Evolutionary conservation across 2,888 invertebrate species (phyloP).

Genomic region (Polymixis lichenea): DNA sequence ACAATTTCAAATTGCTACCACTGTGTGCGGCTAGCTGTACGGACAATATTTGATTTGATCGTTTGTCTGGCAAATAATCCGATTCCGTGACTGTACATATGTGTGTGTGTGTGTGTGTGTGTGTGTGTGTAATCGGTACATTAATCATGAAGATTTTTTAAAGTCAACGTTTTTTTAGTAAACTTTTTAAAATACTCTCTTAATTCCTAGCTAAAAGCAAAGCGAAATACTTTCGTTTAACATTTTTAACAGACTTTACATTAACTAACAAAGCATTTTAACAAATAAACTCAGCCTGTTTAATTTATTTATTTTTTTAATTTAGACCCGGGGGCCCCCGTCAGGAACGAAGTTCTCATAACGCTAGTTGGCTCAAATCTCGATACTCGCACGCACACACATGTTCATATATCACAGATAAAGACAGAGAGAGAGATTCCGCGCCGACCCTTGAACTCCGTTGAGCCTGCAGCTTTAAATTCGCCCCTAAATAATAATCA

Average conservation of each 20-base stretch:
- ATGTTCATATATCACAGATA: background rate
- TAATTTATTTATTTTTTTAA: background rate
- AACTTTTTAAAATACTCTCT: background rate
- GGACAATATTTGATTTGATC: background rate
- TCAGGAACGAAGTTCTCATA: too few relatives aligned
- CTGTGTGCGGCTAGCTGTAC: background rate
- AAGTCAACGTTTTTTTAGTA: background rate
- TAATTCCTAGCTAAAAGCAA: background rate
- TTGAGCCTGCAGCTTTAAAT: too few relatives aligned
- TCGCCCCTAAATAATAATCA: too few relatives aligned
- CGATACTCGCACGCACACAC: background rate
- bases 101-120: too few relatives aligned
- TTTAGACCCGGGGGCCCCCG: too few relatives aligned
- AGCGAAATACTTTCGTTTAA: background rate
- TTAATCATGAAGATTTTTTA: too few relatives aligned
- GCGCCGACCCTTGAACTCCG: too few relatives aligned
- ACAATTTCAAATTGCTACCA: too few relatives aligned
- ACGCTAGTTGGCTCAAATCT: too few relatives aligned
- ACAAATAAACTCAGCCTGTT: background rate
- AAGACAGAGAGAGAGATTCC: too few relatives aligned
- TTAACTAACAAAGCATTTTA: conserved; percentile 5
- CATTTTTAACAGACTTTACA: background rate
- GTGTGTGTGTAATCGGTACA: too few relatives aligned
- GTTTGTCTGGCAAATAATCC: background rate
- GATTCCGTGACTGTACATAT: background rate